These are phyloP conservation scores for Pollenia griseotomentosa DNA, from an alignment of 2,888 invertebrate species.

Conservation along the genomic window DNA sequence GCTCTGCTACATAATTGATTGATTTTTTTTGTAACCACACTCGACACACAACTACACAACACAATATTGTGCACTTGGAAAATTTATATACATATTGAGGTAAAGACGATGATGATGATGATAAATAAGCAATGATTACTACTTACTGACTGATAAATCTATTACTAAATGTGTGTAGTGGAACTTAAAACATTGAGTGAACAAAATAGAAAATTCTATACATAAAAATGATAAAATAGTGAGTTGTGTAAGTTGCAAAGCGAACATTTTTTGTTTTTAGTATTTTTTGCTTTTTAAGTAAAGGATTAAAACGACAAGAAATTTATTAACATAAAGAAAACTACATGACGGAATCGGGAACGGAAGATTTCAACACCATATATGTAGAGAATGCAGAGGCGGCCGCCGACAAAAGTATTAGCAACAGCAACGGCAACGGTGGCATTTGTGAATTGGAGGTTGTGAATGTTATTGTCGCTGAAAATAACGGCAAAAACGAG, in stretches of 20 bases:
- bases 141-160: constrained; percentile 26
- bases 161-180: constrained; percentile 53
- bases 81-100: constrained; percentile 55
- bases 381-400: constrained; percentile 44
- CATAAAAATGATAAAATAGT: constrained; percentile 54
- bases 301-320: constrained; percentile 53
- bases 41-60: constrained; percentile 47
- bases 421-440: background rate
- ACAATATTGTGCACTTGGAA: constrained; percentile 61
- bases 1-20: constrained; percentile 66
- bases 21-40: constrained; percentile 68
- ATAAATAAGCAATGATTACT: constrained; percentile 57
- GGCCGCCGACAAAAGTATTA: background rate
- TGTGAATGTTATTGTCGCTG: constrained; percentile 15
- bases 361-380: constrained; percentile 15
- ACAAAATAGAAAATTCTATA: constrained; percentile 6
- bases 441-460: constrained; percentile 34
- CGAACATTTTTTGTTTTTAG: constrained; percentile 18
- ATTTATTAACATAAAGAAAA: constrained; percentile 44
- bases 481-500: constrained; percentile 72
- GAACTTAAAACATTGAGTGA: constrained; percentile 26
- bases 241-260: constrained; percentile 58
- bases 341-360: constrained; percentile 61
- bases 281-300: constrained; percentile 11
- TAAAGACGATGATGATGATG: constrained; percentile 57